Percentiles rank a stretch among this genome's conserved stretches.
phyloP scores from a whole-genome alignment of 2,888 invertebrate species.

The Amphipoea lucens region DNA sequence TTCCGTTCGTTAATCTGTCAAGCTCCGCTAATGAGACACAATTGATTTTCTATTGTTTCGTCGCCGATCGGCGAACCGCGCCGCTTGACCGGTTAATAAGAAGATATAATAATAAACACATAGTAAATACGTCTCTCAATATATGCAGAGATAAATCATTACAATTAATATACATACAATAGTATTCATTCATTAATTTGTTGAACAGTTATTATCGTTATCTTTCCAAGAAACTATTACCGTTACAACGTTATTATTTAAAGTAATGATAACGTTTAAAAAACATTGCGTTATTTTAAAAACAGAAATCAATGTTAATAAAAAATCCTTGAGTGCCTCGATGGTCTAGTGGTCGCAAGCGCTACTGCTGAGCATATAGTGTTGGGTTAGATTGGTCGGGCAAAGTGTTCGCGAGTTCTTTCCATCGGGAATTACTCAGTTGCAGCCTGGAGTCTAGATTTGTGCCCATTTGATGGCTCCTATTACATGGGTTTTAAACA shows the following conservation, averaged over 20 bases:
- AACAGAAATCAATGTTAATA: neutral
- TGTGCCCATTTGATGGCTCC: too few relatives aligned
- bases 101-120: neutral
- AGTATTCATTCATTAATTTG: conserved; percentile 17
- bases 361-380: neutral
- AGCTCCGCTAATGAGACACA: too few relatives aligned
- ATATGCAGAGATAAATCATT: conserved; percentile 10
- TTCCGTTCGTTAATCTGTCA: neutral
- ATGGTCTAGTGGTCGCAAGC: neutral
- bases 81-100: too few relatives aligned
- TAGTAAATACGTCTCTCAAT: neutral
- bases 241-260: neutral
- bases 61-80: too few relatives aligned
- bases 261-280: neutral
- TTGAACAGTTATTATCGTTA: neutral
- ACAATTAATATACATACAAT: conserved; percentile 18
- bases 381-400: neutral
- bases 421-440: too few relatives aligned
- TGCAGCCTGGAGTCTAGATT: too few relatives aligned
- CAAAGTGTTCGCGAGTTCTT: neutral
- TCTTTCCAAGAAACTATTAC: conserved; percentile 23
- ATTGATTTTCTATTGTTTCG: too few relatives aligned
- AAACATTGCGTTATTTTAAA: conserved; percentile 9
- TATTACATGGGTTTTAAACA: too few relatives aligned
- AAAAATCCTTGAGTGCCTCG: neutral